A percentile compares a stretch with the other conserved stretches of the same genome.
Conservation (phyloP, 2,797 vertebrate species). For the Uromys caudimaculatus region DNA sequence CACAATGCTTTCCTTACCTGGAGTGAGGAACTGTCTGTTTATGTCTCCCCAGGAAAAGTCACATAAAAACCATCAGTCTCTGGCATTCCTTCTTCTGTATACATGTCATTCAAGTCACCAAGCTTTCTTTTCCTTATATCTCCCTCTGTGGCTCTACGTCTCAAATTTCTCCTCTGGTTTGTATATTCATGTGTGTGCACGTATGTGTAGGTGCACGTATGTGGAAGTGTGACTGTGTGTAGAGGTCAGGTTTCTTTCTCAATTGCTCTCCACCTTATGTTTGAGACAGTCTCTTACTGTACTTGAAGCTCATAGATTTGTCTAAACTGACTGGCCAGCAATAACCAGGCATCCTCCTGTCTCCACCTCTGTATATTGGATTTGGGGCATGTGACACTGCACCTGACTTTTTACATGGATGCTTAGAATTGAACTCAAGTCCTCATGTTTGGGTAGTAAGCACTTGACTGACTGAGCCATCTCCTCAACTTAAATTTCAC, state of each 20-base stretch:
- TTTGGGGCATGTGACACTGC: too few relatives aligned
- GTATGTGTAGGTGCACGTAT: too few relatives aligned
- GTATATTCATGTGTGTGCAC: not conserved
- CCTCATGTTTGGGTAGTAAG: not conserved
- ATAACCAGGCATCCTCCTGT: not conserved
- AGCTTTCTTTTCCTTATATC: not conserved
- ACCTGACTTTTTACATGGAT: not conserved
- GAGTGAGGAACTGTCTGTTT: not conserved
- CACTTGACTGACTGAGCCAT: not conserved
- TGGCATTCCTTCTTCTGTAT: not conserved
- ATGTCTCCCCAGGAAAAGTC: not conserved
- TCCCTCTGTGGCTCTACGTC: not conserved
- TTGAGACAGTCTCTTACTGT: not conserved
- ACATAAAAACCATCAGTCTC: not conserved
- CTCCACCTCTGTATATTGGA: not conserved
- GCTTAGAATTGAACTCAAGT: not conserved
- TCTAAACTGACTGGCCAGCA: not conserved
- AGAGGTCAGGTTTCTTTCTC: not conserved
- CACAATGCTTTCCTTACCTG: not conserved
- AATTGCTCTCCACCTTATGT: not conserved
- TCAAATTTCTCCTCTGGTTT: not conserved
- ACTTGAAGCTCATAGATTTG: not conserved
- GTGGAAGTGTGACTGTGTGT: not conserved
- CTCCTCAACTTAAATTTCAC: not conserved
- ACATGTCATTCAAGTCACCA: rapidly evolving